A percentile compares a stretch with the other conserved stretches of the same genome.
Evolutionary conservation across 2,888 invertebrate genomes (phyloP).

Genomic region (Eupsilia transversa): DNA sequence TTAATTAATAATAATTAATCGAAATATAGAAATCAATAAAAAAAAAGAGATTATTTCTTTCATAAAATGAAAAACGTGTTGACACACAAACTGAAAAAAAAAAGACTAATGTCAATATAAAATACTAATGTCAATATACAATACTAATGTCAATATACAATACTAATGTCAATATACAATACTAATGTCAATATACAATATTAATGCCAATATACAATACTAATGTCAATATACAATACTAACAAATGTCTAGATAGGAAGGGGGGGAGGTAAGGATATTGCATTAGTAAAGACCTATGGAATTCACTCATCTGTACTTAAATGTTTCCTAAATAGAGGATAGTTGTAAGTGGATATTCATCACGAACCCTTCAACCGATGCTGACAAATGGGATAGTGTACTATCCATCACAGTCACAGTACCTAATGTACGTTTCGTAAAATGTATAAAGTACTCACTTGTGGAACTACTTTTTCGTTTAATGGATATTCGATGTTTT

Average conservation of each 20-base stretch:
- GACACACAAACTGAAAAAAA: no score
- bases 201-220: no score
- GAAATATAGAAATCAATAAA: no score
- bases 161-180: no score
- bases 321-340: not conserved
- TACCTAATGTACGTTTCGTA: conserved; percentile 22
- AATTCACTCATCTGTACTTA: not conserved
- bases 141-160: not conserved
- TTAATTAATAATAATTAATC: no score
- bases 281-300: not conserved
- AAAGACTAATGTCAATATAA: no score
- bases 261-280: not conserved
- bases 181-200: no score
- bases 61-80: no score
- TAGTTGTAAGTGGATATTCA: conserved; percentile 25
- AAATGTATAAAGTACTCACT: conserved; percentile 7
- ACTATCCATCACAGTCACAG: conserved; percentile 46
- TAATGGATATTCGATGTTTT: not conserved
- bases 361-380: conserved; percentile 32
- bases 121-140: no score
- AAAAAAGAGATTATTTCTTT: no score
- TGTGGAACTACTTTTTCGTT: not conserved
- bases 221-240: no score
- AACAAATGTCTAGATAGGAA: no score
- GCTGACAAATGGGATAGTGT: conserved; percentile 36